Conservation (phyloP, 2,113 vertebrate species). For the Nyctibius bracteatus region DNA sequence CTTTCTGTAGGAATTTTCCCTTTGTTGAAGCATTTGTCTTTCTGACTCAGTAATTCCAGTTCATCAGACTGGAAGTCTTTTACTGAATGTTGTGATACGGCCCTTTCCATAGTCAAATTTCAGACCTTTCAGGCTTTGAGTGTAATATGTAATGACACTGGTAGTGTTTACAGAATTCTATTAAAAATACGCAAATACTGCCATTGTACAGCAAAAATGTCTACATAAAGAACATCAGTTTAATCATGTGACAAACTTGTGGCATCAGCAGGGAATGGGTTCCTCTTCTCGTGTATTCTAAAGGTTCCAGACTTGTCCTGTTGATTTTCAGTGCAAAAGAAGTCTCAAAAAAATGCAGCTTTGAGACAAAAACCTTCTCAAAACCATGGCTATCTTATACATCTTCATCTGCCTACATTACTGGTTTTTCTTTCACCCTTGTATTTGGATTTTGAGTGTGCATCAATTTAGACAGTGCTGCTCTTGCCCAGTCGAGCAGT, state of each 20-base stretch:
- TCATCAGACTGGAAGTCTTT: neutral
- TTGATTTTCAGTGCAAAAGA: neutral
- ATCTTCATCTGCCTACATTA: neutral
- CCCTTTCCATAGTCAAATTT: neutral
- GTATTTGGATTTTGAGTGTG: neutral
- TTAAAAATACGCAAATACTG: neutral
- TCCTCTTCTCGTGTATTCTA: neutral
- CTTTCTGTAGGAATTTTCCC: conserved; percentile 10
- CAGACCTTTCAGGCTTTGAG: neutral
- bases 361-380: neutral
- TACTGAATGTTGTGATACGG: neutral
- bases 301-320: neutral
- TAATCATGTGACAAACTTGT: neutral
- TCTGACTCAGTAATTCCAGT: neutral
- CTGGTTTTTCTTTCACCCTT: neutral
- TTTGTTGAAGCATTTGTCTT: neutral
- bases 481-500: neutral
- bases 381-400: neutral
- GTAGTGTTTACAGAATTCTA: neutral
- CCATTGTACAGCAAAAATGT: neutral
- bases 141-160: neutral
- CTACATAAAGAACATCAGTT: neutral
- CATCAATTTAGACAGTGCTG: neutral
- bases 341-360: neutral
- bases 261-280: neutral